A percentile compares a stretch with the other conserved stretches of the same genome.
These are phyloP conservation scores for Acrocyrtus sp. DNA, from an alignment of 2,888 invertebrate species.

Conservation along the genomic window DNA sequence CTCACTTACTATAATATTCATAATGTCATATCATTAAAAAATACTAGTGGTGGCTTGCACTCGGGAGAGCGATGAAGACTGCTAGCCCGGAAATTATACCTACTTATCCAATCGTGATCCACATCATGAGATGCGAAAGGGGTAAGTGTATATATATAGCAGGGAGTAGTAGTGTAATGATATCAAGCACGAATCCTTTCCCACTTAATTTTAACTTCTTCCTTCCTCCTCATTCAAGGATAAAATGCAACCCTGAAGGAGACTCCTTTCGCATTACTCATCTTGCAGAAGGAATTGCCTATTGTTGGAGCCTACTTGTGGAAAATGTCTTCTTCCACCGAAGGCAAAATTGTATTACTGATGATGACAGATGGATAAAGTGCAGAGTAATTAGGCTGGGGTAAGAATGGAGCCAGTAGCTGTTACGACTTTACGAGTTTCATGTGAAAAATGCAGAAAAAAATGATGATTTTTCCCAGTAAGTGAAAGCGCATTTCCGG, in stretches of 20 bases:
- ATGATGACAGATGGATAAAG: neutral
- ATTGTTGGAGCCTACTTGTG: too few relatives aligned
- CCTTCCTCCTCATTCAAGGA: constrained; percentile 4
- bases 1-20: neutral
- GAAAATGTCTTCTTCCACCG: too few relatives aligned
- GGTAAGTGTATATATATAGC: too few relatives aligned
- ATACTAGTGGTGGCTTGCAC: too few relatives aligned
- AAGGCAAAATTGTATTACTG: neutral
- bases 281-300: neutral
- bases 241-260: neutral
- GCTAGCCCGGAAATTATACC: constrained; percentile 51
- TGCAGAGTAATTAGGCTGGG: constrained; percentile 16
- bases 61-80: neutral
- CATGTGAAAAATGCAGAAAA: constrained; percentile 9
- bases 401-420: too few relatives aligned
- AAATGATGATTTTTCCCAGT: neutral
- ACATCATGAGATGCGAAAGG: constrained; percentile 40
- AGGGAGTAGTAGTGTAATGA: constrained; percentile 23
- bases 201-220: constrained; percentile 22
- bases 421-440: too few relatives aligned
- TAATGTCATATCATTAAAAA: neutral
- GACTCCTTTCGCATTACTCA: neutral
- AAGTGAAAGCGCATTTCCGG: constrained; percentile 32
- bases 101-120: constrained; percentile 52
- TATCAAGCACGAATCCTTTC: constrained; percentile 34